Percentiles rank a stretch among this genome's conserved stretches.
Conservation (phyloP, 2,797 vertebrate species). For the Acipenser oxyrinchus region DNA sequence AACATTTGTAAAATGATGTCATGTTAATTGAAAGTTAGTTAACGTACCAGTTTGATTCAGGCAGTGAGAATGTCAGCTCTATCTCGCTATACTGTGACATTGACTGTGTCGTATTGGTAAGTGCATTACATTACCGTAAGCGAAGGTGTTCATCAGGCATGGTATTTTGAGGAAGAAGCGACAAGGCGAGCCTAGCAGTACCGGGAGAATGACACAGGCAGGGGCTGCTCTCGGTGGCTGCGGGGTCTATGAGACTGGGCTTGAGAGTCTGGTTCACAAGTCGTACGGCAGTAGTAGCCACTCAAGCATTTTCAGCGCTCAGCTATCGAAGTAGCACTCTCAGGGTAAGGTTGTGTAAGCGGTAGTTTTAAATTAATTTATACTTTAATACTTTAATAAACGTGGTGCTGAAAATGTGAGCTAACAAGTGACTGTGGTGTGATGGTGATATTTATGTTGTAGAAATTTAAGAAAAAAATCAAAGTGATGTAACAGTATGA, state of each 20-base stretch:
- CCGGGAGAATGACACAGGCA: slow-evolving; percentile 35
- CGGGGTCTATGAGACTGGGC: slow-evolving; percentile 31
- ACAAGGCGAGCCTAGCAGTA: neutral
- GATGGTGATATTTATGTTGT: no score
- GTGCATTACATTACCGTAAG: neutral
- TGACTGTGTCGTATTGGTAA: neutral
- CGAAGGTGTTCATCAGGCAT: neutral
- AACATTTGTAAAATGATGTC: no score
- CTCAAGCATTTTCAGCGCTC: neutral
- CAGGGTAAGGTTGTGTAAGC: slow-evolving; percentile 7
- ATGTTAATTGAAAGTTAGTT: no score
- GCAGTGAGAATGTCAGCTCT: neutral
- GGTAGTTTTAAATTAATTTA: neutral
- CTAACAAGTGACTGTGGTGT: no score
- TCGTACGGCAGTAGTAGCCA: slow-evolving; percentile 17
- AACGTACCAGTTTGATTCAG: neutral
- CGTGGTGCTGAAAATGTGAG: no score
- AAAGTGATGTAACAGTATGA: no score
- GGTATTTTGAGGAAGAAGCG: neutral
- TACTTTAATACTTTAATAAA: no score
- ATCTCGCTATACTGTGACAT: neutral
- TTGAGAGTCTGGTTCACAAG: slow-evolving; percentile 28
- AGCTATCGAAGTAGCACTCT: slow-evolving; percentile 2
- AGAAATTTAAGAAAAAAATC: no score
- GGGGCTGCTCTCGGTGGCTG: slow-evolving; percentile 27